Percentiles rank a stretch among this genome's conserved stretches.
These are phyloP conservation scores for Caenorhabditis inopinata DNA, from an alignment of 1,140 invertebrate genomes.

Conservation along the genomic window DNA sequence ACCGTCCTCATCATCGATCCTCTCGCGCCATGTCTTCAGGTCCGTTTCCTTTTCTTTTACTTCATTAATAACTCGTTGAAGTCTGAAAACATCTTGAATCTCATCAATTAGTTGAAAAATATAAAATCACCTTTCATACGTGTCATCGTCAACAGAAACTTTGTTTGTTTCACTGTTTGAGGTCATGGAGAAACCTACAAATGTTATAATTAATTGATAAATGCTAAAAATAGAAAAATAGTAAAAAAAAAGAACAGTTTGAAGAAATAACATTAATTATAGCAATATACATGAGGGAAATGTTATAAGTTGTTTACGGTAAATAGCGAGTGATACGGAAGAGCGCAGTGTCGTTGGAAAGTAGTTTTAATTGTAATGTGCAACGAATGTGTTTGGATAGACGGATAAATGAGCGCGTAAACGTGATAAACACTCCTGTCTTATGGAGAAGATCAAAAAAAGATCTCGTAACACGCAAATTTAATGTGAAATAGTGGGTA, in stretches of 20 bases:
- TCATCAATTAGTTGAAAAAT: background rate
- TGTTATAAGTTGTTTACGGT: background rate
- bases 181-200: background rate
- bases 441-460: no score
- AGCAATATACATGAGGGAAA: background rate
- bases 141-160: background rate
- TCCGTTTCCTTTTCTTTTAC: background rate
- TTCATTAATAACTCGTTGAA: background rate
- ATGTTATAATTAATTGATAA: background rate
- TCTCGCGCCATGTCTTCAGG: conserved; percentile 5
- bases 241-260: background rate
- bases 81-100: background rate
- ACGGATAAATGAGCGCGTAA: no score
- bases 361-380: no score
- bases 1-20: background rate
- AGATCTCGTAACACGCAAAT: no score
- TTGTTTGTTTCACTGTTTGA: background rate
- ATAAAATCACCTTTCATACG: background rate
- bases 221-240: background rate
- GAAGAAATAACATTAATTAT: background rate
- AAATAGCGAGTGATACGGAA: background rate
- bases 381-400: no score
- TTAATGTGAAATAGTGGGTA: background rate
- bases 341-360: background rate
- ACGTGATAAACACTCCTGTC: no score